phyloP scores from a whole-genome alignment of 2,113 vertebrate species.

The Pollachius pollachius region DNA sequence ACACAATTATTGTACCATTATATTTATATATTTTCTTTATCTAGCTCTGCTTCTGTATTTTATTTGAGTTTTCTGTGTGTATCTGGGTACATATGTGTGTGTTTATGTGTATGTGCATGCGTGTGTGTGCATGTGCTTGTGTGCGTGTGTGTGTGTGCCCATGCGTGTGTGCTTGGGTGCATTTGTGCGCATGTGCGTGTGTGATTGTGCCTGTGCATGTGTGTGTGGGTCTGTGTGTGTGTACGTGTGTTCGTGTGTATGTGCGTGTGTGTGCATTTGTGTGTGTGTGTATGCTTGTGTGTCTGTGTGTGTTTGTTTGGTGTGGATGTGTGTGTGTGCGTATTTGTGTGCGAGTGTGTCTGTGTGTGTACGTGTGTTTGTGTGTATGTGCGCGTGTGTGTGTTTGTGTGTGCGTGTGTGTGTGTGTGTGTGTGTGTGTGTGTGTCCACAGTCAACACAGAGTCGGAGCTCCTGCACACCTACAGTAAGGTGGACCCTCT shows the following conservation, averaged over 20 bases:
- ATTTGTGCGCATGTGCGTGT: too few species aligned
- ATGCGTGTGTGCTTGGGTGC: too few species aligned
- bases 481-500: constrained; percentile 77
- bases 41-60: background rate
- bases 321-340: too few species aligned
- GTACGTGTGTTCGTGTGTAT: constrained; percentile 21
- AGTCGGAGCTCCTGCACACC: constrained; percentile 82
- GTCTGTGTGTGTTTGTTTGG: too few species aligned
- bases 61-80: background rate
- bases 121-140: too few species aligned
- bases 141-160: too few species aligned
- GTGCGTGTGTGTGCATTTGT: background rate
- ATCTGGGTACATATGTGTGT: too few species aligned
- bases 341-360: too few species aligned
- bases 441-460: constrained; percentile 66
- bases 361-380: too few species aligned
- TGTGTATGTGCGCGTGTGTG: background rate
- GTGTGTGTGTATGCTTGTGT: too few species aligned
- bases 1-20: background rate
- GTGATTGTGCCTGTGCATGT: background rate
- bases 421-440: constrained; percentile 19
- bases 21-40: background rate
- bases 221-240: constrained; percentile 5
- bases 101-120: too few species aligned
- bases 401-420: constrained; percentile 5